Evolutionary conservation across 2,888 invertebrate species (phyloP), one percentile per base, ranked within the genome.

Genomic region (Colletes collaris): DNA sequence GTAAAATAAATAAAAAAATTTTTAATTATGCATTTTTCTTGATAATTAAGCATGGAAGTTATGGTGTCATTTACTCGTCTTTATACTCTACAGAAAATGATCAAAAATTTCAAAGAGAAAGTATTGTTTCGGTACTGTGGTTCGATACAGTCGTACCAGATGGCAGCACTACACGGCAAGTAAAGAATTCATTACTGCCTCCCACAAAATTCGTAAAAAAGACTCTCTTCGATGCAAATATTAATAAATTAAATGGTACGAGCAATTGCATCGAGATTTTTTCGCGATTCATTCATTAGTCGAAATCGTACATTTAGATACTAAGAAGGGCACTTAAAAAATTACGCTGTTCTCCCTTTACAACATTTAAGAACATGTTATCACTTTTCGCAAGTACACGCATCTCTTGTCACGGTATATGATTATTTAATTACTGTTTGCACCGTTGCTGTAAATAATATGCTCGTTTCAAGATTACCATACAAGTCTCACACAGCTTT

Each of bases 81-180:
- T 19, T 53, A 37, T 13, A 53, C 40, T 4, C 0, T 5, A 6
- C 8, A 6, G 10, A 10, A 52, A 44, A 7, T 2, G 27, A 6
- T 4, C 3, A 6, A 53, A n/a, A 10, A 40, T 10, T 6, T 0
- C 2, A 4, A 19, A 16, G 87, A 58, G 85, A 81, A 88, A 80
- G 82, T 84, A 83, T 88, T 81, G 81, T 84, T 86, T 58, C 4
- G 59, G 10, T 46, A 3, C 11, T 40, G 35, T 82, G 81, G 90
- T 91, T 88, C 81, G 56, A 50, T 56, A 40, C 19, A 62, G 13
- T 0, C 11, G 53, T 85, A 13, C 86, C 55, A 88, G 88, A 71
- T 82, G 89, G 87, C 91, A 91, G 90, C 90, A 91, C 77, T 80
- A 70, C 46, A 86, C 89, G 83, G 90, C 60, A 35, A 55, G 37